These are phyloP conservation scores for Drosophila colorata DNA, from an alignment of 2,888 invertebrate species.

Conservation along the genomic window DNA sequence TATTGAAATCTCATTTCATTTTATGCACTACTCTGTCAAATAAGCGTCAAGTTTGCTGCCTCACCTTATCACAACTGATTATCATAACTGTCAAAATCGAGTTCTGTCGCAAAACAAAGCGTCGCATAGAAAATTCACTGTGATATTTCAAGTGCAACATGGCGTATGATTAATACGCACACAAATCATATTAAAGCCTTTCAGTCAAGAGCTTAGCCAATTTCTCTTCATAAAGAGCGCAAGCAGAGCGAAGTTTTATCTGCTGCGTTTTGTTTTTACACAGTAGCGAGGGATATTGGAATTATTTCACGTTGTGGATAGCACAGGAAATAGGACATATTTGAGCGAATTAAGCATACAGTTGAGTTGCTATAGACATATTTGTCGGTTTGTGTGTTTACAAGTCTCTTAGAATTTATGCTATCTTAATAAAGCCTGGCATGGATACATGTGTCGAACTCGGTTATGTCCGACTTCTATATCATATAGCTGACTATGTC, in stretches of 20 bases:
- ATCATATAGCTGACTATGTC: no score
- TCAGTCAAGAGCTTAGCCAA: slow-evolving; percentile 15
- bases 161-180: slow-evolving; percentile 74
- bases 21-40: slow-evolving; percentile 54
- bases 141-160: slow-evolving; percentile 56
- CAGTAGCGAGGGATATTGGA: neutral
- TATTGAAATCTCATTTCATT: slow-evolving; percentile 56
- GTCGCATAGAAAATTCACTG: slow-evolving; percentile 5
- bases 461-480: no score
- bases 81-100: slow-evolving; percentile 56
- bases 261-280: neutral
- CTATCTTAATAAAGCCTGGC: no score
- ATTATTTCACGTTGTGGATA: neutral
- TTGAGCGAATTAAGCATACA: no score
- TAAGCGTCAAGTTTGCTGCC: slow-evolving; percentile 47
- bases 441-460: no score
- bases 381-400: no score
- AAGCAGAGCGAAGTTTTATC: slow-evolving; percentile 31
- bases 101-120: slow-evolving; percentile 7
- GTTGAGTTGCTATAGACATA: no score
- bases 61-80: slow-evolving; percentile 34
- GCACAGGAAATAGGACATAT: neutral
- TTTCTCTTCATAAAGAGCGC: slow-evolving; percentile 30
- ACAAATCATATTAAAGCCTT: slow-evolving; percentile 66
- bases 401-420: no score